Base-by-base conservation (phyloP, 2,113 vertebrate genomes). In the Halichoeres trimaculatus region DNA sequence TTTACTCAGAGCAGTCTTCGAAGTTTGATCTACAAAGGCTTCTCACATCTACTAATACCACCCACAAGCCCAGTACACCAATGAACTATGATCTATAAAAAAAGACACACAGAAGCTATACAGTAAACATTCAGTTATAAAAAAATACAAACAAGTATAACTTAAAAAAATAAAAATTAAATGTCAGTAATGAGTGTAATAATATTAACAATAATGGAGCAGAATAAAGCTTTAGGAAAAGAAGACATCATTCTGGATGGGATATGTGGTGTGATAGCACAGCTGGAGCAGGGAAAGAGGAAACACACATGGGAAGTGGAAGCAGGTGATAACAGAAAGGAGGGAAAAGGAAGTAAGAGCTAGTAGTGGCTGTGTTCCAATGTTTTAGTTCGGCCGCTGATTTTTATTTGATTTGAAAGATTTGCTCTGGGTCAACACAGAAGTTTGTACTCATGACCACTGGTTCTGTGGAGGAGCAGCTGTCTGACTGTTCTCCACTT, bases 1-100 rank as follows among this genome's bases (percentile, higher is more conserved):
- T 65, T 50, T 76, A 78, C 70, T 84, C 76, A 80, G 76, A 88
- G 74, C 70, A 55, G 79, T 85, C 84, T 86, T 87, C 1, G 64
- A 84, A n/a, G 81, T 83, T 88, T 90, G 87, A 85, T 90, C 89
- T 56, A 65, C 80, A 83, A 90, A 87, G 71, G 83, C 84, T 73
- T 81, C 87, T 87, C 55, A 73, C 35, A 63, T 77, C 73, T 79
- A 81, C 35, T 80, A 81, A 80, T 83, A 76, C 23, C 61, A 70
- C 81, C 85, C 86, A 61, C 47, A 72, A 83, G 36, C 84, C 87
- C 81, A 71, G 50, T 36, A 85, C 76, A 85, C 80, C 67, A 78
- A 70, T 45, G 13, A 75, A 68, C 58, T 52, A 53, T 68, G 62
- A 73, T 67, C 48, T 13, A 72, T 45, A 81, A 59, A 57, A 82